A percentile compares a stretch with the other conserved stretches of the same genome.
Conservation (phyloP, 2,888 invertebrate genomes). For the Dryocosmus kuriphilus region DNA sequence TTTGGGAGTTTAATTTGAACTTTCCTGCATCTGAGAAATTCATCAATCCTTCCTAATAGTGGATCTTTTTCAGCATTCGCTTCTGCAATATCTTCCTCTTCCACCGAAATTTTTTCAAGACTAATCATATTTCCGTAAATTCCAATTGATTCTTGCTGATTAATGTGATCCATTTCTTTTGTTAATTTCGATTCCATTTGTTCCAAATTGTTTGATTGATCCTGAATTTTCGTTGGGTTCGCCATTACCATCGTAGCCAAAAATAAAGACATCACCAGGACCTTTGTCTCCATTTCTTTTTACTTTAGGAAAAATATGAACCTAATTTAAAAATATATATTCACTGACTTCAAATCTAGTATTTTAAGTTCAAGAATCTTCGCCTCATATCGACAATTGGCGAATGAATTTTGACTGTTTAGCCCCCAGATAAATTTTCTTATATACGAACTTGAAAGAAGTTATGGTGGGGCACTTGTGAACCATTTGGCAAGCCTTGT, state of each 20-base stretch:
- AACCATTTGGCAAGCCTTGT: conserved; percentile 75
- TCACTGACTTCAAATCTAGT: background rate
- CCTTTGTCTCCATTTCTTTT: conserved; percentile 60
- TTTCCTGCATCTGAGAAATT: conserved; percentile 69
- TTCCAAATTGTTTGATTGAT: conserved; percentile 49
- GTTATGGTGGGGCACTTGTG: conserved; percentile 71
- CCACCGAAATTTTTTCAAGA: conserved; percentile 67
- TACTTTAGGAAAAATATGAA: background rate
- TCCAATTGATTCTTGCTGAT: conserved; percentile 62
- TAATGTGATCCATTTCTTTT: conserved; percentile 69
- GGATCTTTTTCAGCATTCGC: conserved; percentile 63
- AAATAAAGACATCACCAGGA: conserved; percentile 48
- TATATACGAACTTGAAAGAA: conserved; percentile 66
- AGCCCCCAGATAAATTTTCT: conserved; percentile 69
- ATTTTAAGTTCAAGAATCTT: conserved; percentile 35
- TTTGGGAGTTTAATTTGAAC: conserved; percentile 67
- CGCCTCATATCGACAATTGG: conserved; percentile 52
- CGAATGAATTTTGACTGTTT: conserved; percentile 68
- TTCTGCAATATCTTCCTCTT: conserved; percentile 45
- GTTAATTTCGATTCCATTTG: conserved; percentile 65
- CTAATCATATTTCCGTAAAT: conserved; percentile 71
- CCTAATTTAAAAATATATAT: background rate
- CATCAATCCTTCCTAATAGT: conserved; percentile 69
- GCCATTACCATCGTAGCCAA: conserved; percentile 50
- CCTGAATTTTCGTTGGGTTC: conserved; percentile 51